phyloP scores from a whole-genome alignment of 2,113 vertebrate species.

The Rattus rattus region DNA sequence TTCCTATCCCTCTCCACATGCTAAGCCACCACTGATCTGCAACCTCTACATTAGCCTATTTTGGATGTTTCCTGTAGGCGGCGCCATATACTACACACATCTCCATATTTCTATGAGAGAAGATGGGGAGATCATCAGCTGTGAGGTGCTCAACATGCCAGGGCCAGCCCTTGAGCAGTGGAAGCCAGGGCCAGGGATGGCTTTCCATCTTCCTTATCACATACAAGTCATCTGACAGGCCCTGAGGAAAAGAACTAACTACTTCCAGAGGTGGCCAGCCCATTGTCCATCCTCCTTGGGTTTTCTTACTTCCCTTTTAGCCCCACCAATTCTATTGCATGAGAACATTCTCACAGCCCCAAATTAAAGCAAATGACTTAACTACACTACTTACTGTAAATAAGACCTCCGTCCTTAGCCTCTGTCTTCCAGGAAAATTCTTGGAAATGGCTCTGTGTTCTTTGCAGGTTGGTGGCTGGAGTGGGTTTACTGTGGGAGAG shows the following conservation, averaged over 20 bases:
- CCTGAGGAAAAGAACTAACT: rapidly evolving
- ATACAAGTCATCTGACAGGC: background rate
- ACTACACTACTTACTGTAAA: background rate
- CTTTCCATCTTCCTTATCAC: background rate
- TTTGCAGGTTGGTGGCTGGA: background rate
- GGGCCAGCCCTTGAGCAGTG: background rate
- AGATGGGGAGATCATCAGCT: background rate
- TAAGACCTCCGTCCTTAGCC: background rate
- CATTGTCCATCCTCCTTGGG: too few species aligned
- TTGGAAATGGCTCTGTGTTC: background rate
- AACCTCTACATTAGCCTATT: background rate
- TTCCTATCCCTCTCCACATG: background rate
- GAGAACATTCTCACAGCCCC: background rate
- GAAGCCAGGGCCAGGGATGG: too few species aligned
- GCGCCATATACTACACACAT: background rate
- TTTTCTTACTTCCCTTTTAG: background rate
- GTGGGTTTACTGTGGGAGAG: background rate
- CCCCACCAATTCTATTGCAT: background rate
- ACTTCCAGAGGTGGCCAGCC: background rate
- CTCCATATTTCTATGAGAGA: background rate
- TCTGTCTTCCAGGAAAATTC: background rate
- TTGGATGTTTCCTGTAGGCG: background rate
- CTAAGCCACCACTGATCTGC: too few species aligned
- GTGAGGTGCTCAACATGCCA: background rate
- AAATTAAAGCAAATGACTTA: background rate